phyloP scores from a whole-genome alignment of 2,113 vertebrate species.

The Erpornis zantholeuca region DNA sequence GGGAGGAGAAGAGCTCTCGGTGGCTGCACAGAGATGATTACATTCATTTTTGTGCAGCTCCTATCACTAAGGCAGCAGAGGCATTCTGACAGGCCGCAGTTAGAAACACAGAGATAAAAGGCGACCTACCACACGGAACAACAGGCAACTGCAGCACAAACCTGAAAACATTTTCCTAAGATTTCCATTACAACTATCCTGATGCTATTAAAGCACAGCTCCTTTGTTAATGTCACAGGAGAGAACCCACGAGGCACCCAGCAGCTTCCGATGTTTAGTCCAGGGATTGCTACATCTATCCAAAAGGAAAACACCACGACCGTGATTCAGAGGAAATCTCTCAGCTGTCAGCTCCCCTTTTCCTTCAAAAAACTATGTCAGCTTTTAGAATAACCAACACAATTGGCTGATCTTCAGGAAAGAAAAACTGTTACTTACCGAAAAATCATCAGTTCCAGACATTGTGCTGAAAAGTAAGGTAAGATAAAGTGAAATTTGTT shows the following conservation, averaged over 20 bases:
- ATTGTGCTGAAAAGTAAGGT: constrained; percentile 69
- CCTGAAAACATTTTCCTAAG: not conserved
- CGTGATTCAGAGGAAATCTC: not conserved
- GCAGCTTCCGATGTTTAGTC: not conserved
- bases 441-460: constrained; percentile 74
- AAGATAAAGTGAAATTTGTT: constrained; percentile 55
- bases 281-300: not conserved
- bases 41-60: not conserved
- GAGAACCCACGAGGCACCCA: not conserved
- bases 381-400: not conserved
- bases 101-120: not conserved
- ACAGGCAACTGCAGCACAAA: not conserved
- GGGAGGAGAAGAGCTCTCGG: not conserved
- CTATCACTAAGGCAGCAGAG: not conserved
- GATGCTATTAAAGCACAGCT: not conserved
- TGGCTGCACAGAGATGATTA: not conserved
- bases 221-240: not conserved
- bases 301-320: not conserved
- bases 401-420: constrained; percentile 19
- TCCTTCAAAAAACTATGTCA: not conserved
- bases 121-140: not conserved
- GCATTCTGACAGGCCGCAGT: not conserved
- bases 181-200: not conserved
- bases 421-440: constrained; percentile 64
- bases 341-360: not conserved